Base-by-base conservation (phyloP, 2,888 invertebrate species). In the Nudaria mundana region DNA sequence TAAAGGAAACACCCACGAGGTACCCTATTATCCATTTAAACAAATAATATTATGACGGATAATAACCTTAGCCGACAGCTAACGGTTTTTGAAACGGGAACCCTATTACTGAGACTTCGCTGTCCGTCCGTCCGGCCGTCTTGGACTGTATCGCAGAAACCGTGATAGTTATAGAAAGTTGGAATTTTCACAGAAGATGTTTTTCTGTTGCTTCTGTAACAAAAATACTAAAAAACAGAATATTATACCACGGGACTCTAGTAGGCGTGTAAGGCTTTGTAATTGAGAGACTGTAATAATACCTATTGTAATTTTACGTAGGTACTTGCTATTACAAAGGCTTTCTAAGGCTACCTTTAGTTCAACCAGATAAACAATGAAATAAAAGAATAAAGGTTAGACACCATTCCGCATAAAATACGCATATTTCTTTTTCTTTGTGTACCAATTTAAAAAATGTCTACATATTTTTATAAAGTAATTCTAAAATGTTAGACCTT, bases 1-100 rank as follows among this genome's bases (percentile, higher is more conserved):
- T 72, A 54, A 59, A 73, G 69, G 71, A 74, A 67, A 69, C 75
- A 63, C 73, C 78, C 65, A 76, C 78, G 64, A 56, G 37, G 37
- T 38, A 38, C n/a, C n/a, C n/a, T n/a, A n/a, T n/a, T 44, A 22
- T n/a, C 48, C 15, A 30, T 49, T 48, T 44, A 16, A 31, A 41
- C 40, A 33, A 39, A 26, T 36, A 12, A 34, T 31, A 37, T 44
- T 36, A 26, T 42, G 42, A 36, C 25, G 33, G 12, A 31, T 37
- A 11, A 31, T 12, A 23, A 25, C 2, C 14, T 5, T 11, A 25
- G n/a, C n/a, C n/a, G n/a, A n/a, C n/a, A n/a, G n/a, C n/a, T n/a
- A n/a, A n/a, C n/a, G n/a, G n/a, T n/a, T n/a, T n/a, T n/a, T n/a
- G n/a, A n/a, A n/a, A n/a, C n/a, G n/a, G n/a, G n/a, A n/a, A n/a